Evolutionary conservation across 2,888 invertebrate species (phyloP).

Genomic region (Eilema griseolum): DNA sequence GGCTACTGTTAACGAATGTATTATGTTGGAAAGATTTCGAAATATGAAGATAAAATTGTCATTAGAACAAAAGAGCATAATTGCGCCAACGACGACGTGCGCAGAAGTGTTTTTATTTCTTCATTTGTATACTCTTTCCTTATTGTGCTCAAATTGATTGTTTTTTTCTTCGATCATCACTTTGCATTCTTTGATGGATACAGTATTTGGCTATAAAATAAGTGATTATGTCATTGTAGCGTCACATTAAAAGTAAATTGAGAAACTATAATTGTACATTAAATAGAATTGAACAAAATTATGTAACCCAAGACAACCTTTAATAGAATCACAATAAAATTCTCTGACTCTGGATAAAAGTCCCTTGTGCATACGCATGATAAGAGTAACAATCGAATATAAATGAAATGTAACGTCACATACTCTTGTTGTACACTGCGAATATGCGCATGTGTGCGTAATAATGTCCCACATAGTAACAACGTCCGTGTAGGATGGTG

Average conservation of each 20-base stretch:
- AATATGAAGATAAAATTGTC: neutral
- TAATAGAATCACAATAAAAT: neutral
- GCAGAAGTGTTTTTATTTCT: neutral
- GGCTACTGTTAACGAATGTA: neutral
- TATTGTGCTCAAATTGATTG: no score
- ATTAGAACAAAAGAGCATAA: no score
- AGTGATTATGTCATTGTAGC: no score
- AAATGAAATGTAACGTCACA: slow-evolving; percentile 34
- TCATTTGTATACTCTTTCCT: neutral
- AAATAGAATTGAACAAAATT: neutral
- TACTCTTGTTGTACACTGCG: slow-evolving; percentile 26
- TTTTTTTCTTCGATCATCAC: no score
- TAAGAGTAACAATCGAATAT: slow-evolving; percentile 42
- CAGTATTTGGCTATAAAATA: no score
- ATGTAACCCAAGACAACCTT: neutral
- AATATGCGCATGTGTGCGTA: slow-evolving; percentile 52
- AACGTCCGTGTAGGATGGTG: slow-evolving; percentile 66
- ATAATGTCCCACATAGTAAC: slow-evolving; percentile 66
- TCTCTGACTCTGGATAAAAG: no score
- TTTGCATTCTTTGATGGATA: neutral
- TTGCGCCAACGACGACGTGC: neutral
- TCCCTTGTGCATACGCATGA: neutral
- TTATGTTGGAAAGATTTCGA: neutral
- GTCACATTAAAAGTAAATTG: neutral
- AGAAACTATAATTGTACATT: neutral